Conservation (phyloP, 2,113 vertebrate genomes). For the Burhinus oedicnemus region DNA sequence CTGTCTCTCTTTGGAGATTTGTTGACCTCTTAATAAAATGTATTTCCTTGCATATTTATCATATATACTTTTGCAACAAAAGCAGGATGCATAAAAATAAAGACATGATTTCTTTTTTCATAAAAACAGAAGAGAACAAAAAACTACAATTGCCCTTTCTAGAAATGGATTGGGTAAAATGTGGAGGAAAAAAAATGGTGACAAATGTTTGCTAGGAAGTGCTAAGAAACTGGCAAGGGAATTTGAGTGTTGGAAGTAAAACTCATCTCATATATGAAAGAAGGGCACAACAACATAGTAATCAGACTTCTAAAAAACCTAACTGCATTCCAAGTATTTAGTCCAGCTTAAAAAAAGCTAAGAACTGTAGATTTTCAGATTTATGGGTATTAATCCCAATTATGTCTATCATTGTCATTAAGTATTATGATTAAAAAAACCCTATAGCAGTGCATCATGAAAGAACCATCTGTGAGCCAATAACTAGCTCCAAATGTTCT, state of each 20-base stretch:
- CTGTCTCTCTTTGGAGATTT: neutral
- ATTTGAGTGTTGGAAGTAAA: neutral
- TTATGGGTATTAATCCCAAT: neutral
- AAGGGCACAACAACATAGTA: neutral
- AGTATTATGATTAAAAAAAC: neutral
- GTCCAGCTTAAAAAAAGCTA: neutral
- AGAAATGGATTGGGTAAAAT: neutral
- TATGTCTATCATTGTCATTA: neutral
- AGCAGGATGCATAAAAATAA: neutral
- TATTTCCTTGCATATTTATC: neutral
- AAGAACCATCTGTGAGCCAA: neutral
- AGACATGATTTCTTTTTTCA: neutral
- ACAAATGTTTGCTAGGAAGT: neutral
- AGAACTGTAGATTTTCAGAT: neutral
- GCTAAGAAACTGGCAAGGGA: neutral
- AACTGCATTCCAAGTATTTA: neutral
- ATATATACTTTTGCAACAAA: neutral
- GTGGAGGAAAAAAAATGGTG: neutral
- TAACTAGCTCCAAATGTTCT: neutral
- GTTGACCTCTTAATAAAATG: neutral
- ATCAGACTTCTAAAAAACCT: neutral
- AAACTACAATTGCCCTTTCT: neutral
- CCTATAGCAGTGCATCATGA: accelerated
- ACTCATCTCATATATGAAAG: neutral
- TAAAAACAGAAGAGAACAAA: neutral